Evolutionary conservation across 1,140 invertebrate species (phyloP).

Genomic region (Lepidurus couesii): DNA sequence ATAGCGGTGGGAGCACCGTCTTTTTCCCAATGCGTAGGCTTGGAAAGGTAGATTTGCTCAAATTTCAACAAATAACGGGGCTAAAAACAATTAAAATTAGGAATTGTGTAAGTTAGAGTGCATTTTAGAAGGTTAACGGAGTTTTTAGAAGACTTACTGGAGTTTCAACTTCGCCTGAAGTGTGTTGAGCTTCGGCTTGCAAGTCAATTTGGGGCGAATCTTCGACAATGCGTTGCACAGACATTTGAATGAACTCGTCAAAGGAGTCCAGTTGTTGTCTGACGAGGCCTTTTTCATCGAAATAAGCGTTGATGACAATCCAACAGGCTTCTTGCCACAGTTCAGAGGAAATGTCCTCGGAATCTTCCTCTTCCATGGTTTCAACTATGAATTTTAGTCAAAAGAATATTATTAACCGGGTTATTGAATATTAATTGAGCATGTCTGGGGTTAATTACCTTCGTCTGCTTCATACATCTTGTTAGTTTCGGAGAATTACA

Average conservation of each 20-base stretch:
- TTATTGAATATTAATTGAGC: too few species aligned
- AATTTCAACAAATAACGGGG: slow-evolving; percentile 90
- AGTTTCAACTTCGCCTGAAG: slow-evolving; percentile 81
- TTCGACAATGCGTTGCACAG: slow-evolving; percentile 96
- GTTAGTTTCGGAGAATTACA: not conserved
- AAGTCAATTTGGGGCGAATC: slow-evolving; percentile 96
- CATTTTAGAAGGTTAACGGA: slow-evolving; percentile 23
- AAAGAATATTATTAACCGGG: not conserved
- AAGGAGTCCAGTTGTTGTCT: slow-evolving; percentile 97
- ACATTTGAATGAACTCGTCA: slow-evolving; percentile 99
- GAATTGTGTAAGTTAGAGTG: not conserved
- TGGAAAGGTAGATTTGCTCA: slow-evolving; percentile 97
- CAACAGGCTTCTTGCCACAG: slow-evolving; percentile 99
- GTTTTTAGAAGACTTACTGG: slow-evolving; percentile 54
- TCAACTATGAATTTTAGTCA: not conserved
- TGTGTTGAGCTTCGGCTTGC: slow-evolving; percentile 95
- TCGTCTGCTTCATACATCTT: slow-evolving; percentile 3
- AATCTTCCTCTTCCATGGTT: slow-evolving; percentile 60
- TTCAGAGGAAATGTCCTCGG: slow-evolving; percentile 86
- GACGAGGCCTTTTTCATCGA: slow-evolving; percentile 98
- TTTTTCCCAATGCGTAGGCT: slow-evolving; percentile 99
- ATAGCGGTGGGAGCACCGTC: slow-evolving; percentile 96
- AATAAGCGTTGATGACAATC: slow-evolving; percentile 99
- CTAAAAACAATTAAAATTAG: slow-evolving; percentile 46
- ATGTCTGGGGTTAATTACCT: not conserved